Base-by-base conservation (phyloP, 1,140 invertebrate species). In the Ips nitidus region DNA sequence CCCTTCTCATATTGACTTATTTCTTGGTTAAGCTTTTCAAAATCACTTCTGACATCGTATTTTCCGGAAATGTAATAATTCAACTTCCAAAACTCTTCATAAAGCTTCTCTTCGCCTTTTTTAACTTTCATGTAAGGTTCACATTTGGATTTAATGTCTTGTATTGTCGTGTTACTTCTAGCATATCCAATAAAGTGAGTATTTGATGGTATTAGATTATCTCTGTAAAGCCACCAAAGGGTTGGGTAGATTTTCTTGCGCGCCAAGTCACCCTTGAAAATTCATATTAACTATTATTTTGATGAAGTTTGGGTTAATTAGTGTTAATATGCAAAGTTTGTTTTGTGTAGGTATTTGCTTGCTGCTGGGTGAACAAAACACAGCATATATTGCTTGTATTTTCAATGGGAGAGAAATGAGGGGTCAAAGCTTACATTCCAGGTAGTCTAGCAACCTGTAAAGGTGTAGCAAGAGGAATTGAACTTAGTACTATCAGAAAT, bases 231-330 rank as follows among this genome's bases (percentile, higher is more conserved):
- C 88, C 91, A 94, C 98, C 98, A 99, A 66, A 99, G 83, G 5
- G 97, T 98, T 7, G 98, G 98, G 81, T 98, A 99, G 75, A 99
- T 99, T 82, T 99, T 99, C 82, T 99, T 99, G 79, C 92, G 95
- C 1, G 98, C 97, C 74, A 99, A 84, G 83, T 99, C 98, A 64
- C 98, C 98, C 89, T 92, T 73, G 2, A 80, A 80, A 56, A 50
- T 50, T 8, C 22, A 22, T 22, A 22, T 22, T 22, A 22, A 22
- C 22, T 22, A 22, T 22, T 22, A 22, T 22, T 22, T 22, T 22
- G 22, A 22, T 22, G 22, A 22, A 22, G 22, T 22, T 22, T 22
- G 22, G 22, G 22, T 22, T 22, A 22, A 22, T 22, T 22, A 22
- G 22, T 22, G 22, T 22, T 22, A 22, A 22, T 22, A 22, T 22